These are phyloP conservation scores for Scaptomyza caliginosa DNA, from an alignment of 2,888 invertebrate species.

Conservation along the genomic window DNA sequence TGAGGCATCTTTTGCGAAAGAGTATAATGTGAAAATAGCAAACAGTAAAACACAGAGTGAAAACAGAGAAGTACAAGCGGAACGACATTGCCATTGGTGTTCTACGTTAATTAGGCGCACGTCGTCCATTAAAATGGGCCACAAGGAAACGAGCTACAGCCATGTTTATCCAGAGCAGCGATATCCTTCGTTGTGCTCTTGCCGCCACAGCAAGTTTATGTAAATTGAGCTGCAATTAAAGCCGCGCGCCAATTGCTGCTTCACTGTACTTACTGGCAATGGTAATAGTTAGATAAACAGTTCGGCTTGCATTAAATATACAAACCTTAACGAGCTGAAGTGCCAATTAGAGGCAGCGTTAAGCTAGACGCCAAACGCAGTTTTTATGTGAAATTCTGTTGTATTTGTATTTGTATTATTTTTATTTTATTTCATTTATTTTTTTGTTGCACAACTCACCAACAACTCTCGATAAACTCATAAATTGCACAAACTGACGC, in stretches of 20 bases:
- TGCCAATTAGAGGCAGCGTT: conserved; percentile 65
- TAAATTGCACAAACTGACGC: conserved; percentile 73
- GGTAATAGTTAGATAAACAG: conserved; percentile 19
- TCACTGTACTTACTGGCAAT: background rate
- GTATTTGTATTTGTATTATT: background rate
- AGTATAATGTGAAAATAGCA: background rate
- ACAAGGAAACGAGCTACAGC: conserved; percentile 22
- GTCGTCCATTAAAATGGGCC: conserved; percentile 63
- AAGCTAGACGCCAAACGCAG: conserved; percentile 26
- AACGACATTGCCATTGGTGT: conserved; percentile 46
- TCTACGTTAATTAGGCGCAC: conserved; percentile 69
- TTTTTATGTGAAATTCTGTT: conserved; percentile 9
- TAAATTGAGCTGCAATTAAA: conserved; percentile 72
- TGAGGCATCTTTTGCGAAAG: background rate
- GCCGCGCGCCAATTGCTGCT: conserved; percentile 25
- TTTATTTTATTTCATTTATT: too few species aligned
- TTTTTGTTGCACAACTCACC: background rate
- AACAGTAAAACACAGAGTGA: background rate
- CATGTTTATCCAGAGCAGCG: conserved; percentile 14
- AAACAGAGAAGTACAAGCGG: background rate
- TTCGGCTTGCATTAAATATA: conserved; percentile 25
- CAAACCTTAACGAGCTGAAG: conserved; percentile 45
- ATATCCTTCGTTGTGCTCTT: conserved; percentile 13
- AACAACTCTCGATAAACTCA: conserved; percentile 67
- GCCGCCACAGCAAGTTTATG: conserved; percentile 61